Conservation (phyloP, 2,888 invertebrate species). For the Anoplius nigerrimus region DNA sequence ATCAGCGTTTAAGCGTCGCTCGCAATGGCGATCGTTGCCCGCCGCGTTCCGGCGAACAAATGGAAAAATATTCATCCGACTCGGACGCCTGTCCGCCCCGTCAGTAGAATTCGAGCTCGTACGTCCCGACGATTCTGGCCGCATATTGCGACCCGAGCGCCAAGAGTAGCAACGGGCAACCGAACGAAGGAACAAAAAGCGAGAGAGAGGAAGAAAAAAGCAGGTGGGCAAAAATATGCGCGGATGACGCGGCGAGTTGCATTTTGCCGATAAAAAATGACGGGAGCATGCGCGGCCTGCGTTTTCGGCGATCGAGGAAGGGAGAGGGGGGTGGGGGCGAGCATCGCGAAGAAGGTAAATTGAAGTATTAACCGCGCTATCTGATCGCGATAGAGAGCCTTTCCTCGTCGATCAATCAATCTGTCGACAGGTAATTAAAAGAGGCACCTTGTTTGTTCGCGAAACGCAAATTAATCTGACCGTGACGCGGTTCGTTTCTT, state of each 20-base stretch:
- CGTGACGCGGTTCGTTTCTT: constrained; percentile 41
- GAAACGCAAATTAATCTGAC: constrained; percentile 49
- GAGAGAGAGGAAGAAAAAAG: background rate
- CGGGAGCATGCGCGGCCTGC: constrained; percentile 11
- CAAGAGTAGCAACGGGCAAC: too few species aligned
- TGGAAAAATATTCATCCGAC: too few species aligned
- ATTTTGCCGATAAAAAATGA: constrained; percentile 11
- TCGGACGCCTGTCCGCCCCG: too few species aligned
- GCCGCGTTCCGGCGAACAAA: too few species aligned
- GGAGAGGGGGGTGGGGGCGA: too few species aligned
- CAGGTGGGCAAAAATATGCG: background rate
- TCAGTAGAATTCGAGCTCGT: too few species aligned
- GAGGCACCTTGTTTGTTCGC: constrained; percentile 53
- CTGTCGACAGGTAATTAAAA: constrained; percentile 57
- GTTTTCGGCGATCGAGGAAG: too few species aligned
- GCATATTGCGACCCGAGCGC: too few species aligned
- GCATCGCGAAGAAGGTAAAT: constrained; percentile 22
- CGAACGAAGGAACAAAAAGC: background rate
- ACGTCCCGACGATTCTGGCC: too few species aligned
- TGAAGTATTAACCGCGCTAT: constrained; percentile 43
- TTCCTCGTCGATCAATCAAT: constrained; percentile 49
- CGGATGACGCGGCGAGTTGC: background rate
- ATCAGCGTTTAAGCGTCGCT: too few species aligned
- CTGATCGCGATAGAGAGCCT: constrained; percentile 40
- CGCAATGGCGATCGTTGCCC: too few species aligned